A percentile compares a stretch with the other conserved stretches of the same genome.
Evolutionary conservation across 2,113 vertebrate genomes (phyloP).

Genomic region (Microcebus lehilahytsara): DNA sequence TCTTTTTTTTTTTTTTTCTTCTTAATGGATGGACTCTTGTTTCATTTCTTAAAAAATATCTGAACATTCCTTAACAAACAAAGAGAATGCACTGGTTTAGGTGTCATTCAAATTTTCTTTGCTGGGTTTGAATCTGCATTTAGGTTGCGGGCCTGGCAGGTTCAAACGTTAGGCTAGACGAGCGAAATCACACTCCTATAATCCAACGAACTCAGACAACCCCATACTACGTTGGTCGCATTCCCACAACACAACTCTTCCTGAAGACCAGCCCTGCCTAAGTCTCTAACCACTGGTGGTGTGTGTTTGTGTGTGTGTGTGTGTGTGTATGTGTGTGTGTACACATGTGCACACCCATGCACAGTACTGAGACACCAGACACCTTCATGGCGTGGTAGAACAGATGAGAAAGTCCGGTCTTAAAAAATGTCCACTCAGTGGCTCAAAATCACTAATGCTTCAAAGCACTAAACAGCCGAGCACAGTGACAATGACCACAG

Average conservation of each 20-base stretch:
- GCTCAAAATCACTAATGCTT: conserved; percentile 84
- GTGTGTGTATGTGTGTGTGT: background rate
- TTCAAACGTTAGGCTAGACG: conserved; percentile 82
- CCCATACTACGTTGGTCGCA: conserved; percentile 79
- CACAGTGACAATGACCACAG: conserved; percentile 84
- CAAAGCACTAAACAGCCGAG: conserved; percentile 87
- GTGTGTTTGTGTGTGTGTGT: background rate
- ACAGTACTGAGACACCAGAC: conserved; percentile 78
- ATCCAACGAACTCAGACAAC: conserved; percentile 85
- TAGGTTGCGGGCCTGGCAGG: conserved; percentile 73
- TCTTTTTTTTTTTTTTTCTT: conserved; percentile 72
- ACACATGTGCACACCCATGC: background rate
- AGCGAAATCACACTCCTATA: conserved; percentile 82
- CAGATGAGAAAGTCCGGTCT: conserved; percentile 84
- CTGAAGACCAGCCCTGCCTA: conserved; percentile 87
- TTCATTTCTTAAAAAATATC: conserved; percentile 80
- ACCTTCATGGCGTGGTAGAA: conserved; percentile 81
- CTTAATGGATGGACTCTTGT: conserved; percentile 83
- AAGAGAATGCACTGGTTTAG: conserved; percentile 97
- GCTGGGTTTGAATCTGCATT: conserved; percentile 85
- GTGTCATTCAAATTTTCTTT: conserved; percentile 85
- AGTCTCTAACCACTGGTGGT: conserved; percentile 85
- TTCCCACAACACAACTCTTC: conserved; percentile 82
- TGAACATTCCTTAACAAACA: conserved; percentile 91
- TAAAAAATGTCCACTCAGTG: conserved; percentile 86